These are phyloP conservation scores for Pristionchus arcanus DNA, from an alignment of 2,888 invertebrate species.

Conservation along the genomic window DNA sequence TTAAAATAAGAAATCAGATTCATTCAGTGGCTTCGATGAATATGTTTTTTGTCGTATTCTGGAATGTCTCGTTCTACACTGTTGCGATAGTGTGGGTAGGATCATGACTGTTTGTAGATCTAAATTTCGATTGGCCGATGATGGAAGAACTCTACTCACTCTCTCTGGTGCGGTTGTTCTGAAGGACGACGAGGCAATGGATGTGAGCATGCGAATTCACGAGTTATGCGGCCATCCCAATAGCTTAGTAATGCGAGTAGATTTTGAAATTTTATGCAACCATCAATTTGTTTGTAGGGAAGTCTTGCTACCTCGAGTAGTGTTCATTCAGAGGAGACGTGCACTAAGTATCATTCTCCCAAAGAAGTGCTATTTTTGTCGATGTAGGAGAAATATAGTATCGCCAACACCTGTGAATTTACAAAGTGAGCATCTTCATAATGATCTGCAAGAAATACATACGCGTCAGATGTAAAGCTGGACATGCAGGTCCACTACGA, in stretches of 20 bases:
- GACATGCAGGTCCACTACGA: slow-evolving; percentile 19
- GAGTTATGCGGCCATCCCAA: background rate
- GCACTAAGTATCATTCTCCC: background rate
- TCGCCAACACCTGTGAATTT: background rate
- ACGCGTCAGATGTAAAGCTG: background rate
- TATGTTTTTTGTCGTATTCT: background rate
- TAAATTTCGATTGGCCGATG: background rate
- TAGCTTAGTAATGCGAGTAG: background rate
- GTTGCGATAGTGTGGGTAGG: too few species aligned
- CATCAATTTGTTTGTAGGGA: background rate
- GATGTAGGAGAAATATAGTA: background rate
- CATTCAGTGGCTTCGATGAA: background rate
- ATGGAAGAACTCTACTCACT: slow-evolving; percentile 33
- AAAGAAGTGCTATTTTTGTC: slow-evolving; percentile 31
- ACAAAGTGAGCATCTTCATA: background rate
- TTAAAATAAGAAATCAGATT: background rate
- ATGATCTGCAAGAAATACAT: too few species aligned
- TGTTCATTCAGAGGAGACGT: background rate
- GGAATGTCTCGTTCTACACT: too few species aligned
- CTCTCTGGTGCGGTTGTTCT: slow-evolving; percentile 7
- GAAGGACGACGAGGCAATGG: slow-evolving; percentile 32
- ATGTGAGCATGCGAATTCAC: slow-evolving; percentile 17
- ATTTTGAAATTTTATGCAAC: background rate
- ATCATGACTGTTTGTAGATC: background rate
- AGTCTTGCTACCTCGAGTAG: background rate